A percentile compares a stretch with the other conserved stretches of the same genome.
These are phyloP conservation scores for Natrix natrix DNA, from an alignment of 2,797 vertebrate species.

Conservation along the genomic window DNA sequence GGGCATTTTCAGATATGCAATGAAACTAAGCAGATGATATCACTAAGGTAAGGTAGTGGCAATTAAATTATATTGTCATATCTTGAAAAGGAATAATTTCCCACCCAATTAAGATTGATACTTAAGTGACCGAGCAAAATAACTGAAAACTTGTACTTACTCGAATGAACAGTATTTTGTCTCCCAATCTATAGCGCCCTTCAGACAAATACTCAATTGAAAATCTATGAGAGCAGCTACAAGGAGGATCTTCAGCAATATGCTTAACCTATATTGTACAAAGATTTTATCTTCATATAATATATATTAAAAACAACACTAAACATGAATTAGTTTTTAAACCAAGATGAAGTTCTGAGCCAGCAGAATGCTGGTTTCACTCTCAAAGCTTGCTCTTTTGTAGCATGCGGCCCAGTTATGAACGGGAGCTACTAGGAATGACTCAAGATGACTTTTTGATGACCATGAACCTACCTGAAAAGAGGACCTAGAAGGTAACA, in stretches of 20 bases:
- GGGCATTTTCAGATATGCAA: neutral
- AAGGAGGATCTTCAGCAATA: constrained; percentile 87
- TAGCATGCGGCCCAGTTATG: neutral
- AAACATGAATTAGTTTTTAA: neutral
- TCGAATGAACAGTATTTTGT: constrained; percentile 96
- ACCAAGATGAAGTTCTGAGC: neutral
- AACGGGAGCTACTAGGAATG: neutral
- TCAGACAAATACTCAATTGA: constrained; percentile 98
- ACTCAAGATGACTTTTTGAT: neutral
- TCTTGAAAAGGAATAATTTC: neutral
- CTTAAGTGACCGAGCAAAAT: neutral
- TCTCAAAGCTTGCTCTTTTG: neutral
- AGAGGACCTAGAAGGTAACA: neutral
- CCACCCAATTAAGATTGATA: neutral
- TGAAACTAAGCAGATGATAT: neutral
- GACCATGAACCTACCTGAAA: neutral
- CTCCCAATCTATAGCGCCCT: constrained; percentile 93
- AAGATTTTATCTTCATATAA: constrained; percentile 21
- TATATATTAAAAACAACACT: neutral
- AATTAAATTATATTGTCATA: neutral
- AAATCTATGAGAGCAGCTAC: constrained; percentile 91
- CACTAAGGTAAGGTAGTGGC: neutral
- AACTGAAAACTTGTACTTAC: constrained; percentile 72
- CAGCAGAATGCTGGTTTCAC: neutral
- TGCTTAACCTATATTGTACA: constrained; percentile 81